phyloP scores from a whole-genome alignment of 2,113 vertebrate species.

The Ictalurus punctatus region DNA sequence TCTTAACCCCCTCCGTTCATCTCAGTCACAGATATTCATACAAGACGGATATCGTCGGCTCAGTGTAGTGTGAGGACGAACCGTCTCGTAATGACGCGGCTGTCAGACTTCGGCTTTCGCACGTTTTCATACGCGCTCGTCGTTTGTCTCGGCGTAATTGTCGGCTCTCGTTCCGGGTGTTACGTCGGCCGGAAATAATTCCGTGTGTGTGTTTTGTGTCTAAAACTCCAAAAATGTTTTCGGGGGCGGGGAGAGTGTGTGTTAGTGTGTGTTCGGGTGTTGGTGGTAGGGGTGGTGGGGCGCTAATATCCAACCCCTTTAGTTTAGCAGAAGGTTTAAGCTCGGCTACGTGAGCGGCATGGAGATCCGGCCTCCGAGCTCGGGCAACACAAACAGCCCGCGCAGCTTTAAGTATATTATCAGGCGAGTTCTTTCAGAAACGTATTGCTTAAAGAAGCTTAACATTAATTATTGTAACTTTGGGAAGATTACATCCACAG shows the following conservation, averaged over 20 bases:
- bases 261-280: background rate
- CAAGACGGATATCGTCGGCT: conserved; percentile 64
- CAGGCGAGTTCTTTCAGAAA: conserved; percentile 97
- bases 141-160: background rate
- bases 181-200: conserved; percentile 35
- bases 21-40: conserved; percentile 69
- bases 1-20: conserved; percentile 56
- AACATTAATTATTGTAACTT: conserved; percentile 99
- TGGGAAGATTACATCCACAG: conserved; percentile 99
- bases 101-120: background rate
- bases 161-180: conserved; percentile 25
- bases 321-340: conserved; percentile 94
- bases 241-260: background rate
- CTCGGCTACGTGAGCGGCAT: conserved; percentile 87
- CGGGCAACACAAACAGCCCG: conserved; percentile 92
- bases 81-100: background rate
- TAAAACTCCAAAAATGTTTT: background rate
- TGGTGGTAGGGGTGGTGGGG: background rate
- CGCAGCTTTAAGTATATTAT: conserved; percentile 97
- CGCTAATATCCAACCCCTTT: conserved; percentile 78
- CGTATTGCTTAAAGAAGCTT: conserved; percentile 99
- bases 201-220: conserved; percentile 8
- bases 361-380: conserved; percentile 63
- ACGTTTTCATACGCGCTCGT: background rate
- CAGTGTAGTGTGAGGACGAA: conserved; percentile 50